Conservation (phyloP, 2,797 vertebrate genomes). For the Sus cebifrons region DNA sequence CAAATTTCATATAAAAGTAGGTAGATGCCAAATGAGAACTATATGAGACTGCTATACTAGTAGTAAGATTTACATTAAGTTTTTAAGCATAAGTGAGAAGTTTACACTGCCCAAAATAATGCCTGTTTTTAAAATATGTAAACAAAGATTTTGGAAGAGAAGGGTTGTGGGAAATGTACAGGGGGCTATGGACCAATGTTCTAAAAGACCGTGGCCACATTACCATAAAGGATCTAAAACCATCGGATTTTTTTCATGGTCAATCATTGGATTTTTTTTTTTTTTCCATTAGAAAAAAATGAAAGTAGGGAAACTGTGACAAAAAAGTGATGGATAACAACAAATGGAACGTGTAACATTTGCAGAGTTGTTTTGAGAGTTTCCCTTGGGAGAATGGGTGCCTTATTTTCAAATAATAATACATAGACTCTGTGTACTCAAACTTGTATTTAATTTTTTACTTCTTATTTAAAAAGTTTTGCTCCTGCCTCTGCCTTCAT, state of each 20-base stretch:
- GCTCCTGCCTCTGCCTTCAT: not conserved
- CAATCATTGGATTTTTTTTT: not conserved
- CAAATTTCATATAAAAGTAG: not conserved
- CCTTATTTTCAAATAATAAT: not conserved
- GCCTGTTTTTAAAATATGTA: not conserved
- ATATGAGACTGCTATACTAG: not conserved
- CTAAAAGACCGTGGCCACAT: slow-evolving; percentile 16
- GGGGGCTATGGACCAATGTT: not conserved
- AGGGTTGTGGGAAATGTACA: not conserved
- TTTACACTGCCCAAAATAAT: slow-evolving; percentile 18
- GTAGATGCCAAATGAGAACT: not conserved
- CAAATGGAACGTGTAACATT: not conserved
- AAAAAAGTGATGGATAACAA: not conserved
- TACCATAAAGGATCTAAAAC: not conserved
- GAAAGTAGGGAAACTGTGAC: not conserved
- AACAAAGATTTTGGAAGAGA: not conserved
- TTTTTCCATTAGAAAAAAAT: not conserved
- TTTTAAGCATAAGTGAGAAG: not conserved
- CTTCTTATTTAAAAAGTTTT: not conserved
- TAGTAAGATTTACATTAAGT: slow-evolving; percentile 33
- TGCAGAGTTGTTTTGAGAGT: not conserved
- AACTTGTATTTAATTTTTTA: slow-evolving; percentile 30
- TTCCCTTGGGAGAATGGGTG: not conserved
- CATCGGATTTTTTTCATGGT: not conserved
- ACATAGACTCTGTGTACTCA: not conserved